Evolutionary conservation across 2,888 invertebrate genomes (phyloP).

Genomic region (Aphelenchoides bicaudatus): DNA sequence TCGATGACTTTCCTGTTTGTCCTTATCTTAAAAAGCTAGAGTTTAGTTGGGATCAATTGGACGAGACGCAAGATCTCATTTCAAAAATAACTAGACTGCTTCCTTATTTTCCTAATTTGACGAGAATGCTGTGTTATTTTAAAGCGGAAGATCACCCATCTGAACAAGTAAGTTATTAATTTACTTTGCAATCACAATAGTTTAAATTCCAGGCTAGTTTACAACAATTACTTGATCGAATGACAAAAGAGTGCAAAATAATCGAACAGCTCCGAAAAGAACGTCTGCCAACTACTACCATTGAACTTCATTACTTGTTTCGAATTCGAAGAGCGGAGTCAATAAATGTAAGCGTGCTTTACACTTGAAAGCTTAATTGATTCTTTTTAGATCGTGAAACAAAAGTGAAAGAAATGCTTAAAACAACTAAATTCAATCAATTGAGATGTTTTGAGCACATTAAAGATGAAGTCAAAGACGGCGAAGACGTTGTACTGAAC

Average conservation of each 20-base stretch:
- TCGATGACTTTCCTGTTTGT: background rate
- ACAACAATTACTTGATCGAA: background rate
- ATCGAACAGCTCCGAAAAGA: background rate
- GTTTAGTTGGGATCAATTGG: background rate
- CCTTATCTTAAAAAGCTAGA: background rate
- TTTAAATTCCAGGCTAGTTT: background rate
- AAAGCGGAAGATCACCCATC: background rate
- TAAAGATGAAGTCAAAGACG: background rate
- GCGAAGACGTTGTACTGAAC: background rate
- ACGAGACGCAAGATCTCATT: no score
- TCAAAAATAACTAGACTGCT: background rate
- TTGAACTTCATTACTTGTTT: background rate
- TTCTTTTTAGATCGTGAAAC: no score
- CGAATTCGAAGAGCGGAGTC: background rate
- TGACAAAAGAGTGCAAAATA: background rate
- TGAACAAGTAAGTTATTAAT: background rate
- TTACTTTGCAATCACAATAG: background rate
- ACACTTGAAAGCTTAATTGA: no score
- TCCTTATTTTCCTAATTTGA: background rate
- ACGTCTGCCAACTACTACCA: background rate
- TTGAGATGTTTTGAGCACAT: background rate
- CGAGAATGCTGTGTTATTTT: background rate
- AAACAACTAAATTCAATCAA: background rate
- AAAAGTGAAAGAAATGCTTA: no score
- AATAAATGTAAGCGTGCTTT: background rate